Evolutionary conservation across 64 coral and sea anemone genomes (phyloP).

Genomic region (Platygyra sinensis): DNA sequence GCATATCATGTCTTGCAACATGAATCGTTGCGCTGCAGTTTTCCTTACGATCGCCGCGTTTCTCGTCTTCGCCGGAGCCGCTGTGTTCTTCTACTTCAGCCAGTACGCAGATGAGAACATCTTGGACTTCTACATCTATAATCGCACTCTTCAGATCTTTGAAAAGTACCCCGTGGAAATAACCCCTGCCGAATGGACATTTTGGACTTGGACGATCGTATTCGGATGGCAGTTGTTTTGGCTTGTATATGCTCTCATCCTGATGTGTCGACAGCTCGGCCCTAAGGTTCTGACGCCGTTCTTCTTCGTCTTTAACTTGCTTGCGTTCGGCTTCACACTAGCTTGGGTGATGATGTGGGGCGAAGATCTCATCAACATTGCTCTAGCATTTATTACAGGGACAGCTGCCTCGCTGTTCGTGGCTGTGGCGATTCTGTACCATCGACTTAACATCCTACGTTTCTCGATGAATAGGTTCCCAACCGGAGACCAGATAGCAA

Average conservation of each 20-base stretch:
- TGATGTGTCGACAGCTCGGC: constrained; percentile 64
- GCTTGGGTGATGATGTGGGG: constrained; percentile 88
- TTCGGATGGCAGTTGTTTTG: constrained; percentile 83
- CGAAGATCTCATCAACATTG: constrained; percentile 74
- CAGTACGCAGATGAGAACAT: constrained; percentile 68
- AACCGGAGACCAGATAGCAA: constrained; percentile 62
- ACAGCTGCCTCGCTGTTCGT: constrained; percentile 49
- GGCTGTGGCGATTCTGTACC: constrained; percentile 62
- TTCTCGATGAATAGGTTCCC: constrained; percentile 55
- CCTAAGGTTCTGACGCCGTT: constrained; percentile 68
- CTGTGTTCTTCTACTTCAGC: constrained; percentile 83
- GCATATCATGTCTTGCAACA: not conserved
- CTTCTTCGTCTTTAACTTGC: constrained; percentile 74
- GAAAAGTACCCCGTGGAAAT: constrained; percentile 71
- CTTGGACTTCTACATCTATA: constrained; percentile 75
- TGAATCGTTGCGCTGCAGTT: constrained; percentile 49
- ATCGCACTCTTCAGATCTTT: constrained; percentile 48
- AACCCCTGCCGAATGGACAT: constrained; percentile 80
- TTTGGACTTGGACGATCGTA: constrained; percentile 84
- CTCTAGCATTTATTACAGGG: constrained; percentile 64
- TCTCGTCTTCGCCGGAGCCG: constrained; percentile 66
- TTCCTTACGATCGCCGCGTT: constrained; percentile 70
- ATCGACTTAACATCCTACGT: constrained; percentile 54
- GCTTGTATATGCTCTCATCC: constrained; percentile 68
- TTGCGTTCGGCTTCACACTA: constrained; percentile 74